These are phyloP conservation scores for Lepidurus arcticus DNA, from an alignment of 1,140 invertebrate genomes.

Conservation along the genomic window DNA sequence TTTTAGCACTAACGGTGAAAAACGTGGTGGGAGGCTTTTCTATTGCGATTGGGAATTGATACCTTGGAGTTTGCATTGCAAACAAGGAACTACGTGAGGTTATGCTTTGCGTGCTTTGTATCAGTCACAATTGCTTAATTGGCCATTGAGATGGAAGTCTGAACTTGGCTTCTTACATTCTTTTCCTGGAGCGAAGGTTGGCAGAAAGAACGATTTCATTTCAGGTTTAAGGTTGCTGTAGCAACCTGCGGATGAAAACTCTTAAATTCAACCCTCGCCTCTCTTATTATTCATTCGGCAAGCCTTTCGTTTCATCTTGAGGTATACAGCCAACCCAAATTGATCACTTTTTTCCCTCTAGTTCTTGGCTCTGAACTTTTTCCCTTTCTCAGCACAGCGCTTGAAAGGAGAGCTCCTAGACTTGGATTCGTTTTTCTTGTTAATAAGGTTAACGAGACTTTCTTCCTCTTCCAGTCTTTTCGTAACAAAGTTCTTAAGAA, in stretches of 20 bases:
- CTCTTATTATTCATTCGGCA: conserved; percentile 4
- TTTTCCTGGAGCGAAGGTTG: not conserved
- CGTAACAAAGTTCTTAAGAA: not conserved
- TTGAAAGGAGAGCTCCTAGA: not conserved
- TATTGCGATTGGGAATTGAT: no score
- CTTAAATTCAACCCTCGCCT: not conserved
- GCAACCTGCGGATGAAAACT: not conserved
- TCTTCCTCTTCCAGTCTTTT: not conserved
- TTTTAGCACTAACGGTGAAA: no score
- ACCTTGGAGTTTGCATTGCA: no score
- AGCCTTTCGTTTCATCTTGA: conserved; percentile 14
- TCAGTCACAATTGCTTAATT: no score
- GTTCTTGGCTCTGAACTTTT: not conserved
- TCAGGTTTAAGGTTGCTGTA: conserved; percentile 1
- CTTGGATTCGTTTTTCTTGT: not conserved
- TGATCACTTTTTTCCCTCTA: conserved; percentile 1
- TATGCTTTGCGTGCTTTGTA: no score
- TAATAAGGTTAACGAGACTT: conserved; percentile 16
- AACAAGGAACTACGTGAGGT: no score
- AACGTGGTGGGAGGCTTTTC: no score
- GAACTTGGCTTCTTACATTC: not conserved
- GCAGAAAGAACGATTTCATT: not conserved
- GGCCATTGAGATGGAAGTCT: not conserved
- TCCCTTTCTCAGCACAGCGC: not conserved
- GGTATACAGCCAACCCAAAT: not conserved